phyloP scores from a whole-genome alignment of 1,140 invertebrate genomes.

The Vollenhovia emeryi region DNA sequence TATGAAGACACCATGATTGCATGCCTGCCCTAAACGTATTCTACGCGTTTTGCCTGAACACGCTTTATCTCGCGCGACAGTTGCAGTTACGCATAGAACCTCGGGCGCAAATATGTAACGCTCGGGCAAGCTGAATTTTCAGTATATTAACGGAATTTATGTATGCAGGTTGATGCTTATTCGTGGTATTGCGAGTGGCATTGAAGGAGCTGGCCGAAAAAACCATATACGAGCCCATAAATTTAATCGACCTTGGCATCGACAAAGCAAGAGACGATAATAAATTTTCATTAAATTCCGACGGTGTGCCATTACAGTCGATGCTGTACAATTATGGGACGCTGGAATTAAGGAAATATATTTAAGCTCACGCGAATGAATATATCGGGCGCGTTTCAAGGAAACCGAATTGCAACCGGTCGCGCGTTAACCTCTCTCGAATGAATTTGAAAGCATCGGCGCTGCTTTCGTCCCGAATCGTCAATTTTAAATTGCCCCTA shows the following conservation, averaged over 20 bases:
- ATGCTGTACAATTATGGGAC: conserved; percentile 35
- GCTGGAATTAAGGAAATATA: conserved; percentile 34
- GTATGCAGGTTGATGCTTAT: conserved; percentile 10
- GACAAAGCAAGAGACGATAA: conserved; percentile 5
- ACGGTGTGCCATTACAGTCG: conserved; percentile 30
- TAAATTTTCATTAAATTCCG: conserved; percentile 56
- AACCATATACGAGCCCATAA: too few species aligned
- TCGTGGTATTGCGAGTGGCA: not conserved
- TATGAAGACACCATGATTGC: not conserved
- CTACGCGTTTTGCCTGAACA: not conserved
- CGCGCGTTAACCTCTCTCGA: not conserved
- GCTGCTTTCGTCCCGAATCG: not conserved
- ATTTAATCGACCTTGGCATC: not conserved
- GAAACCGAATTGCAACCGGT: conserved; percentile 33
- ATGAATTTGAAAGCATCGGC: conserved; percentile 19
- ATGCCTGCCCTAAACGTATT: not conserved
- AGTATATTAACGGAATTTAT: conserved; percentile 26
- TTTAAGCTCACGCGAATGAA: conserved; percentile 25
- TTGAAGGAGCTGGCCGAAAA: conserved; percentile 8
- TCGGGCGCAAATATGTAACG: not conserved
- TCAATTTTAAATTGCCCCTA: not conserved
- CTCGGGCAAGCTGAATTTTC: not conserved
- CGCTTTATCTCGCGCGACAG: too few species aligned
- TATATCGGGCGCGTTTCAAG: conserved; percentile 1
- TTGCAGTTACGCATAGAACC: not conserved